Percentiles rank a stretch among this genome's conserved stretches.
Evolutionary conservation across 2,113 vertebrate species (phyloP).

Genomic region (Rhabdomys dilectus): DNA sequence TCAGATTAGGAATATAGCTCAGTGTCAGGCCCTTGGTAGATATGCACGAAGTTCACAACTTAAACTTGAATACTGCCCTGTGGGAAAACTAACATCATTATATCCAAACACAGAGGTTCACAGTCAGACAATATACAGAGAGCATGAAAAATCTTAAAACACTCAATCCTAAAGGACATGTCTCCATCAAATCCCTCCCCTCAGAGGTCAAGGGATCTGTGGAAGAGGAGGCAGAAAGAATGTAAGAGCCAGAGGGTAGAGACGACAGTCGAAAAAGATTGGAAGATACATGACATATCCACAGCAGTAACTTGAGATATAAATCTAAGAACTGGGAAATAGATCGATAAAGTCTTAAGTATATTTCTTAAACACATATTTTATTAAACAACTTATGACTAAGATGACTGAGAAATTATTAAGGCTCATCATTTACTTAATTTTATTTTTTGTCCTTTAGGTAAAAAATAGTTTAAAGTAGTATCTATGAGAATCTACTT

Average conservation of each 20-base stretch:
- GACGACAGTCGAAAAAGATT: background rate
- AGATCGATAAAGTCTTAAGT: background rate
- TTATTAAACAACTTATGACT: background rate
- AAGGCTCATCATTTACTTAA: background rate
- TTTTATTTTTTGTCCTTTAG: background rate
- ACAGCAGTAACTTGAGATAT: background rate
- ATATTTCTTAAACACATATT: background rate
- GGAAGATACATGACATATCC: background rate
- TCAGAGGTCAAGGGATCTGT: background rate
- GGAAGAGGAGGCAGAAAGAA: background rate
- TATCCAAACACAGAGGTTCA: background rate
- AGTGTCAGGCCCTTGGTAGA: background rate
- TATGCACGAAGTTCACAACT: background rate
- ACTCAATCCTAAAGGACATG: background rate
- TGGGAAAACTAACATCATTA: background rate
- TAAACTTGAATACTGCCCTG: background rate
- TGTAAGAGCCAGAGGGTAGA: background rate
- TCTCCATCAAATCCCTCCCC: background rate
- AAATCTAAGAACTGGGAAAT: background rate
- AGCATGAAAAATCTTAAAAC: background rate
- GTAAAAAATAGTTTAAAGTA: background rate
- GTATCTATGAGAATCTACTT: background rate
- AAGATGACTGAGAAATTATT: background rate
- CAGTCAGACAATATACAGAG: background rate
- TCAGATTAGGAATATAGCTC: background rate